Evolutionary conservation across 2,113 vertebrate genomes (phyloP), one percentile per base, ranked within the genome.

Genomic region (Grallaria varia): DNA sequence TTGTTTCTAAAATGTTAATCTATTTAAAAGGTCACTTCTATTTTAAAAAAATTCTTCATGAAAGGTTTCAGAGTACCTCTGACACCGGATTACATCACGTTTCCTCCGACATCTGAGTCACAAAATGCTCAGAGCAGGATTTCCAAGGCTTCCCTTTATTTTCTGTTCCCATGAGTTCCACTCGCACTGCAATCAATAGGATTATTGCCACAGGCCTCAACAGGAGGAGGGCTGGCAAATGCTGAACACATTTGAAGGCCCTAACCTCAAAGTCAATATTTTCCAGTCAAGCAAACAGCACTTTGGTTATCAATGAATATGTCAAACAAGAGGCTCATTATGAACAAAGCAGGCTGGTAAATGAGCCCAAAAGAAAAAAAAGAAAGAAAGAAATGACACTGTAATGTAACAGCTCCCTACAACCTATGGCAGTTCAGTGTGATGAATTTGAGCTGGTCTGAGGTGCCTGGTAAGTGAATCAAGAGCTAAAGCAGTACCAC

Each of bases 71-170:
- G 72, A 72, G 52, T 27, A 56, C 73, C 49, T 94, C 64, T 94
- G 88, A 92, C 87, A 84, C 31, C 15, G 47, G 28, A 93, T 96
- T 94, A 94, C 93, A 56, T 94, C 95, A 94, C 8, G 64, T 71
- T 96, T 92, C 88, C 93, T 77, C 88, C 86, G 85, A 90, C 76
- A 91, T 91, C 93, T 68, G 81, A 94, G 95, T 74, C 85, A 89
- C 64, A 56, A 59, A 96, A 88, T n/a, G 83, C 92, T 93, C 85
- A 77, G 93, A 96, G 92, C 75, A 91, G 64, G 64, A 86, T 94
- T 95, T 93, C 83, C 83, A 95, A 81, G 62, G 64, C 74, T 71
- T 58, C 49, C 69, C 83, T 95, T 94, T 78, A 49, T 93, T 95
- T 89, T 85, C 49, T 82, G 64, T 56, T 93, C 76, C 79, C 76